Evolutionary conservation across 2,113 vertebrate species (phyloP).

Genomic region (Coptodon bakossiorum): DNA sequence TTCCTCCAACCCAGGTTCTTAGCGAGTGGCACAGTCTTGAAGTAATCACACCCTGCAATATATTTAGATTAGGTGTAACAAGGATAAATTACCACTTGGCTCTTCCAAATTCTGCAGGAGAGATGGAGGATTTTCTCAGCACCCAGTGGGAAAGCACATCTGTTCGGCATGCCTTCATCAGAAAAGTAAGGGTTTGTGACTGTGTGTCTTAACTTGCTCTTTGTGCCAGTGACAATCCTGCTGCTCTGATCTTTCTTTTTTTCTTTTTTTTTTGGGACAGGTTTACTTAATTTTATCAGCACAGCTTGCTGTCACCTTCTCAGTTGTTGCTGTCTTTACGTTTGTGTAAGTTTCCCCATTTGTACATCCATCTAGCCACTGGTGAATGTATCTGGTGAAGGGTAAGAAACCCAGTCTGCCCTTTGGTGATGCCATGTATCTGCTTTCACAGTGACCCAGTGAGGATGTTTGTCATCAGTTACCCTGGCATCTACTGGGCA

Average conservation of each 20-base stretch:
- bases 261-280: slow-evolving; percentile 56
- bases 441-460: slow-evolving; percentile 69
- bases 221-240: neutral
- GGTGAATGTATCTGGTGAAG: neutral
- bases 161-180: slow-evolving; percentile 84
- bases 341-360: slow-evolving; percentile 69
- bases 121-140: slow-evolving; percentile 57
- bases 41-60: neutral
- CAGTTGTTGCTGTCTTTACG: slow-evolving; percentile 82
- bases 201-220: neutral
- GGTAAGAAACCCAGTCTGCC: neutral
- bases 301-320: slow-evolving; percentile 83
- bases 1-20: slow-evolving; percentile 43
- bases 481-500: slow-evolving; percentile 77
- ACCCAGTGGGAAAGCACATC: slow-evolving; percentile 77
- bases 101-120: slow-evolving; percentile 36
- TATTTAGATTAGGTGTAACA: neutral
- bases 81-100: neutral
- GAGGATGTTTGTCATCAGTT: slow-evolving; percentile 68
- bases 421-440: neutral
- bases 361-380: neutral
- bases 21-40: neutral
- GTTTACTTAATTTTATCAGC: slow-evolving; percentile 86
- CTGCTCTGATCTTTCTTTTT: neutral
- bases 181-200: slow-evolving; percentile 69